phyloP scores from a whole-genome alignment of 2,113 vertebrate species.

The Rhinolophus sinicus region DNA sequence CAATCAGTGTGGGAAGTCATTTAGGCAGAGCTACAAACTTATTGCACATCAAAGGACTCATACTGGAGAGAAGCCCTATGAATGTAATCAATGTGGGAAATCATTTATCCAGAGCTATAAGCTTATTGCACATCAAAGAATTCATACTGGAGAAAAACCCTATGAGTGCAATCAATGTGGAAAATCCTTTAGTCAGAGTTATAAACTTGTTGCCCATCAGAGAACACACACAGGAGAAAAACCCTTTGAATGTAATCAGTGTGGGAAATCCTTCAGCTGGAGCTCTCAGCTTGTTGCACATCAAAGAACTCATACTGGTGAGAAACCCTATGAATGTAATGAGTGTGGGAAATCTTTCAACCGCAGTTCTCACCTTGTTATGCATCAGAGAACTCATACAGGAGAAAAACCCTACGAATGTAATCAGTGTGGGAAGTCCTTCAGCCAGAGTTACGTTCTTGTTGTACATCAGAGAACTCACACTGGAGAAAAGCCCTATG shows the following conservation, averaged over 20 bases:
- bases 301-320: conserved; percentile 72
- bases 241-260: conserved; percentile 75
- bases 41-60: conserved; percentile 83
- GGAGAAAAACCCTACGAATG: conserved; percentile 82
- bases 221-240: conserved; percentile 77
- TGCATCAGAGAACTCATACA: conserved; percentile 81
- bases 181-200: conserved; percentile 71
- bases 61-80: conserved; percentile 75
- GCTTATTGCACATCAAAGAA: conserved; percentile 74
- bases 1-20: conserved; percentile 83
- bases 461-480: conserved; percentile 79
- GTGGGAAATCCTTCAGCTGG: conserved; percentile 79
- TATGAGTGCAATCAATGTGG: conserved; percentile 72
- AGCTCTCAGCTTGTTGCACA: conserved; percentile 71
- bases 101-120: conserved; percentile 76
- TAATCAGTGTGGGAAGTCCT: conserved; percentile 78
- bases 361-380: conserved; percentile 79
- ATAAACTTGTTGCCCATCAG: conserved; percentile 67
- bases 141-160: conserved; percentile 72
- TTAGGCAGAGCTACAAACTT: conserved; percentile 92
- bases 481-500: conserved; percentile 77
- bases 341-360: conserved; percentile 82
- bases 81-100: conserved; percentile 88
- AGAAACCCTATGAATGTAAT: conserved; percentile 75
- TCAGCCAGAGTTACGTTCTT: conserved; percentile 80